Conservation (phyloP, 2,888 invertebrate species). For the Spodoptera picta region DNA sequence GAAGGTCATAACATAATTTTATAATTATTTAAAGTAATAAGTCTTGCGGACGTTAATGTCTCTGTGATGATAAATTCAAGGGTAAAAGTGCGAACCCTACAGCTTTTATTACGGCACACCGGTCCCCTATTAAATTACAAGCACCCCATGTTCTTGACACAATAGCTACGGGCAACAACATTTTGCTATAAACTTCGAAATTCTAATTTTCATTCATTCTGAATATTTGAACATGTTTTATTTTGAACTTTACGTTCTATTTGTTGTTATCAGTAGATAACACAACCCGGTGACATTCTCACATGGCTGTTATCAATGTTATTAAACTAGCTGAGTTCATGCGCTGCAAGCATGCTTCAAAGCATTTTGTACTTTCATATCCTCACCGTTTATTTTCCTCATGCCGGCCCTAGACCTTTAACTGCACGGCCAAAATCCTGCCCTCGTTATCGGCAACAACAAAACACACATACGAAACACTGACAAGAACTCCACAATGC, state of each 20-base stretch:
- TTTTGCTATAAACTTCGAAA: slow-evolving; percentile 59
- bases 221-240: slow-evolving; percentile 32
- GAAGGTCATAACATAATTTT: neutral
- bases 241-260: slow-evolving; percentile 56
- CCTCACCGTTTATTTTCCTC: slow-evolving; percentile 87
- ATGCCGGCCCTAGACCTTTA: slow-evolving; percentile 83
- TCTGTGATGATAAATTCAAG: slow-evolving; percentile 48
- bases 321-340: slow-evolving; percentile 47
- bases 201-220: slow-evolving; percentile 41
- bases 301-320: slow-evolving; percentile 66
- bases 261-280: slow-evolving; percentile 66
- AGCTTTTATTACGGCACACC: slow-evolving; percentile 67
- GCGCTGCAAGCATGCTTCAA: slow-evolving; percentile 51
- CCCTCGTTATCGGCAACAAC: slow-evolving; percentile 79
- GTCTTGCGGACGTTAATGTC: slow-evolving; percentile 12
- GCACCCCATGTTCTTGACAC: slow-evolving; percentile 69
- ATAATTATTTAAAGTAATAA: slow-evolving; percentile 1
- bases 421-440: slow-evolving; percentile 84
- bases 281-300: slow-evolving; percentile 68
- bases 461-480: slow-evolving; percentile 82
- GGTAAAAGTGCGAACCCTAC: slow-evolving; percentile 59
- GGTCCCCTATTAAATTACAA: slow-evolving; percentile 70
- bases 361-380: slow-evolving; percentile 50
- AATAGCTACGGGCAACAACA: slow-evolving; percentile 61
- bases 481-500: slow-evolving; percentile 74